Base-by-base conservation (phyloP, 2,797 vertebrate species). In the Macrochelys suwanniensis region DNA sequence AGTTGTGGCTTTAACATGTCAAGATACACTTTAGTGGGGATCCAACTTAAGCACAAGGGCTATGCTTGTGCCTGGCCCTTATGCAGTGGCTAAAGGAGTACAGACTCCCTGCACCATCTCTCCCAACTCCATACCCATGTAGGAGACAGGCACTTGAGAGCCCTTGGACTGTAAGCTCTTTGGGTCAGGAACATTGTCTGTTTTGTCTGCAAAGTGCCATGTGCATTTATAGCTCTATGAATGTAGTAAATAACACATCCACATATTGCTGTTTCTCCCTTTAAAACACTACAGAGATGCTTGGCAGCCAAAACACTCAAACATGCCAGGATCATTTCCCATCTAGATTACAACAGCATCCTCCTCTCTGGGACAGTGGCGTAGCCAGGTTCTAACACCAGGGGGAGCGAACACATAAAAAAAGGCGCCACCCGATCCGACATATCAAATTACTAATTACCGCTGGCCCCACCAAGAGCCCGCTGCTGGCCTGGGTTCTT, bases 231-330 rank as follows among this genome's bases (percentile, higher is more conserved):
- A 49, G 4, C 31, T 84, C 11, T 76, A 87, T 88, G 82, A 94
- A 96, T 76, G 77, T 71, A 84, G 4, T 78, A 82, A 80, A 78
- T 54, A 49, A 74, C 12, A 80, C 8, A 54, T 61, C 19, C 93
- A 92, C 84, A 87, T 76, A 76, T 21, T 88, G 1, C 2, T 89
- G 4, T 11, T 88, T 13, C 21, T 6, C n/a, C n/a, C 65, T 25
- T 42, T 8, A 71, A 71, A 19, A 23, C 19, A 17, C n/a, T 42
- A 56, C 1, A 2, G 4, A 85, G 26, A 76, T 89, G 45, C 45
- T 15, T 37, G 80, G 77, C 11, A 57, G 61, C 82, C 91, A 9
- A 45, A 93, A 83, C 19, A 13, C 31, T 94, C 68, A 93, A 88
- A 87, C 53, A 56, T 81, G 15, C 10, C 21, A 86, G 79, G 28